These are phyloP conservation scores for Latheticus oryzae DNA, from an alignment of 2,888 invertebrate species.

Conservation along the genomic window DNA sequence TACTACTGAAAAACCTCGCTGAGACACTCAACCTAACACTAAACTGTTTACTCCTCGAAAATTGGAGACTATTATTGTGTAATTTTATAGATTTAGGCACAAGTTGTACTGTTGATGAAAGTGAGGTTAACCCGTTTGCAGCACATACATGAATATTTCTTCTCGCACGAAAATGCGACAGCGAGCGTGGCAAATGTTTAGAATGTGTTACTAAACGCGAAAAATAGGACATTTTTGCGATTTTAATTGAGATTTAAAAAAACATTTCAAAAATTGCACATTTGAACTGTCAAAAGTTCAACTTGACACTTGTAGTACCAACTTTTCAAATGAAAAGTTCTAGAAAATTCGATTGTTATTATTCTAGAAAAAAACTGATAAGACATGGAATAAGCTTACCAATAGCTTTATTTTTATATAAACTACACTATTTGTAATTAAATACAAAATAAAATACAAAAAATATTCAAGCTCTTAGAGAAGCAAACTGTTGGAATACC, in stretches of 20 bases:
- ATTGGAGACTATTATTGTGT: constrained; percentile 1
- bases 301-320: constrained; percentile 1
- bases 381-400: too few species aligned
- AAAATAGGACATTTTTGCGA: constrained; percentile 14
- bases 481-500: constrained; percentile 97
- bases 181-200: constrained; percentile 8
- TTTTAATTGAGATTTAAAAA: neutral
- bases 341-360: neutral
- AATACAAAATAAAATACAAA: constrained; percentile 6
- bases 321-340: too few species aligned
- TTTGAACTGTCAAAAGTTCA: neutral
- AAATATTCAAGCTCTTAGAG: constrained; percentile 76
- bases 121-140: constrained; percentile 16
- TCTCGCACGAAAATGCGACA: neutral
- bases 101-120: neutral
- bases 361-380: neutral
- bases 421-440: constrained; percentile 19
- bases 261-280: constrained; percentile 5
- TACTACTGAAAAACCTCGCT: constrained; percentile 48
- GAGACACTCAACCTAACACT: neutral
- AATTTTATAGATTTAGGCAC: constrained; percentile 1
- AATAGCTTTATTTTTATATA: constrained; percentile 1
- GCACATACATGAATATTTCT: constrained; percentile 13
- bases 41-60: constrained; percentile 1
- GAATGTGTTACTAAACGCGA: constrained; percentile 14